Percentiles rank a stretch among this genome's conserved stretches.
Conservation (phyloP, 2,113 vertebrate species). For the Strigops habroptila region DNA sequence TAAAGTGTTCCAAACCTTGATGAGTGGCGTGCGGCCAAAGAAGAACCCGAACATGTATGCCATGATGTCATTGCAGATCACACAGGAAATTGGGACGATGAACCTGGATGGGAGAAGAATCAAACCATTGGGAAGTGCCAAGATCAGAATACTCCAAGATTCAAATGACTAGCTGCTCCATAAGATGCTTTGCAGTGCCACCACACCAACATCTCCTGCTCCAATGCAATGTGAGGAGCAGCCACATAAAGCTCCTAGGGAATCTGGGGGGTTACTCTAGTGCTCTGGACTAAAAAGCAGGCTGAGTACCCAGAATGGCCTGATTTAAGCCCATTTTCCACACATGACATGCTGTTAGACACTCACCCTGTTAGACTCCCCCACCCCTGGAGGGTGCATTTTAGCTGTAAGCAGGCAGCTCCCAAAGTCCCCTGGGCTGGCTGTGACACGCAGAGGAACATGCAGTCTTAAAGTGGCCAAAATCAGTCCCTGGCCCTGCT, state of each 20-base stretch:
- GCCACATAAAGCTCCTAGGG: not conserved
- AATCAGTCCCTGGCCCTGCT: not conserved
- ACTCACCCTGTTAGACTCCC: not conserved
- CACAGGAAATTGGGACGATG: conserved; percentile 97
- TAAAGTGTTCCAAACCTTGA: conserved; percentile 80
- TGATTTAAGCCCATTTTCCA: not conserved
- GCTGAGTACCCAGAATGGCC: not conserved
- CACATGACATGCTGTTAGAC: not conserved
- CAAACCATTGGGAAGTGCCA: not conserved
- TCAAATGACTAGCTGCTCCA: not conserved
- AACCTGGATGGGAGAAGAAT: conserved; percentile 78
- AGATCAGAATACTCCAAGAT: not conserved
- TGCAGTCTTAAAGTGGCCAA: not conserved
- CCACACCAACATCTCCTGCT: not conserved
- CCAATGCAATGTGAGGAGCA: not conserved
- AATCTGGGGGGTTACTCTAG: not conserved
- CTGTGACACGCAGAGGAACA: not conserved
- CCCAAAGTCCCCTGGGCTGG: not conserved
- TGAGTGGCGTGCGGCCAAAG: conserved; percentile 95
- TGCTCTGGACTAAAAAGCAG: not conserved
- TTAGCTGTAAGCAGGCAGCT: not conserved
- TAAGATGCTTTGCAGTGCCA: not conserved
- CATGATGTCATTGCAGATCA: conserved; percentile 99
- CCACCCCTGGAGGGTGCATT: not conserved
- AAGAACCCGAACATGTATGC: conserved; percentile 99